Evolutionary conservation across 2,888 invertebrate genomes (phyloP).

Genomic region (Lissocephala sabroskyi): DNA sequence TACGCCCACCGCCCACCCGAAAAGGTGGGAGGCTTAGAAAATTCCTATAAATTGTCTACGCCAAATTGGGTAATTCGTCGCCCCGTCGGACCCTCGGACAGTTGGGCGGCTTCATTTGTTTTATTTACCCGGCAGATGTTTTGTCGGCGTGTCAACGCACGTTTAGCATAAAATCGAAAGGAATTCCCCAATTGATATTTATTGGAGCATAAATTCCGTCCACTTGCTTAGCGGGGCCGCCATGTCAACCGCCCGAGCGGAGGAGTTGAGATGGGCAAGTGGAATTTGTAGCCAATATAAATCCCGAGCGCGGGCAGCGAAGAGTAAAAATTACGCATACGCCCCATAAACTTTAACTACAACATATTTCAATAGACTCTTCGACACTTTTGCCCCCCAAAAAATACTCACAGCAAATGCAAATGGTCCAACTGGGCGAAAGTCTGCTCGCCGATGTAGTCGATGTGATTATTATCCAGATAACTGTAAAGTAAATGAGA

Average conservation of each 20-base stretch:
- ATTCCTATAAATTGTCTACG: constrained; percentile 40
- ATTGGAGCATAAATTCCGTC: constrained; percentile 45
- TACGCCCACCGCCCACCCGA: background rate
- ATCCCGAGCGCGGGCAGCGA: constrained; percentile 32
- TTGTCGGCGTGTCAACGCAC: constrained; percentile 44
- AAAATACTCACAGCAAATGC: constrained; percentile 74
- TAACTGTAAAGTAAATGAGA: constrained; percentile 72
- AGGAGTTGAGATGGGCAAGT: too few relatives aligned
- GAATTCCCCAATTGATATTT: constrained; percentile 49
- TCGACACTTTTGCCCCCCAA: constrained; percentile 51
- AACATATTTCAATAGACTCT: constrained; percentile 62
- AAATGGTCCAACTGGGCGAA: constrained; percentile 73
- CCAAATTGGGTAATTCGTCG: constrained; percentile 12
- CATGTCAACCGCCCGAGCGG: constrained; percentile 11
- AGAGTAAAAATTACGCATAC: constrained; percentile 63
- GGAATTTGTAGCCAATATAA: too few relatives aligned
- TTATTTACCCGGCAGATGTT: constrained; percentile 32
- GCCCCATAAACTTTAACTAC: constrained; percentile 62
- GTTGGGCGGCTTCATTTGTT: constrained; percentile 6
- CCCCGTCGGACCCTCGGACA: background rate
- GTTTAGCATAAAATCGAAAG: constrained; percentile 17
- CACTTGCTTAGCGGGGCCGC: constrained; percentile 15
- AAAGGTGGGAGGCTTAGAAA: constrained; percentile 13
- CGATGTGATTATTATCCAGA: constrained; percentile 73
- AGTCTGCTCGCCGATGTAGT: constrained; percentile 71